These are phyloP conservation scores for Percopsis transmontana DNA, from an alignment of 2,113 vertebrate species.

Conservation along the genomic window DNA sequence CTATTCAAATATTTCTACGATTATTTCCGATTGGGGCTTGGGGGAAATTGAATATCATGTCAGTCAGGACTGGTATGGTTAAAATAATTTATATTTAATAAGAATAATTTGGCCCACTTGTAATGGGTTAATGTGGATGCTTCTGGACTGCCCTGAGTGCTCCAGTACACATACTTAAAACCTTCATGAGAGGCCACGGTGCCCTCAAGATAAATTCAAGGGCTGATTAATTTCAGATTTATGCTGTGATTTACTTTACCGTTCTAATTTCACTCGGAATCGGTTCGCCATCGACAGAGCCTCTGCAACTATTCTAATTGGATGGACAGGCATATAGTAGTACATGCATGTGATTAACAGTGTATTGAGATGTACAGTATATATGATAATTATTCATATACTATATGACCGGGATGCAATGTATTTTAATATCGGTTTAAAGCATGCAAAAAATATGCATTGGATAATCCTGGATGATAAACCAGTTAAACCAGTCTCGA, in stretches of 20 bases:
- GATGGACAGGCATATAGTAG: constrained; percentile 56
- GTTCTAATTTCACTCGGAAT: constrained; percentile 58
- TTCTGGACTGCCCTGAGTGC: constrained; percentile 45
- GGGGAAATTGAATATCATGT: too few species aligned
- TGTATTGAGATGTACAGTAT: constrained; percentile 59
- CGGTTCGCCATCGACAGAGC: constrained; percentile 47
- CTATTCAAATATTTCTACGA: background rate
- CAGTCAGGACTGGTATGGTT: constrained; percentile 31
- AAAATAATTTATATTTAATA: constrained; percentile 59
- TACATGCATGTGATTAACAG: constrained; percentile 58
- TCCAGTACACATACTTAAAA: constrained; percentile 61
- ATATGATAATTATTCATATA: constrained; percentile 14
- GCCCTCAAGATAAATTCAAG: constrained; percentile 52
- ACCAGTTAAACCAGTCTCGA: constrained; percentile 21
- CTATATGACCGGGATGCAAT: constrained; percentile 3
- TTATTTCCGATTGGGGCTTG: too few species aligned
- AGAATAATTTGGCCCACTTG: constrained; percentile 55
- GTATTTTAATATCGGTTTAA: constrained; percentile 43
- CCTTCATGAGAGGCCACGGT: constrained; percentile 17
- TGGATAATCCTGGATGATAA: too few species aligned
- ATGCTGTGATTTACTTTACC: constrained; percentile 56
- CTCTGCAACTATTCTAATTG: constrained; percentile 71
- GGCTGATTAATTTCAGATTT: constrained; percentile 75
- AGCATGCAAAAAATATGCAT: constrained; percentile 49
- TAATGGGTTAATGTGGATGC: too few species aligned